Conservation (phyloP, 1,140 invertebrate genomes). For the Zeugodacus cucurbitae region DNA sequence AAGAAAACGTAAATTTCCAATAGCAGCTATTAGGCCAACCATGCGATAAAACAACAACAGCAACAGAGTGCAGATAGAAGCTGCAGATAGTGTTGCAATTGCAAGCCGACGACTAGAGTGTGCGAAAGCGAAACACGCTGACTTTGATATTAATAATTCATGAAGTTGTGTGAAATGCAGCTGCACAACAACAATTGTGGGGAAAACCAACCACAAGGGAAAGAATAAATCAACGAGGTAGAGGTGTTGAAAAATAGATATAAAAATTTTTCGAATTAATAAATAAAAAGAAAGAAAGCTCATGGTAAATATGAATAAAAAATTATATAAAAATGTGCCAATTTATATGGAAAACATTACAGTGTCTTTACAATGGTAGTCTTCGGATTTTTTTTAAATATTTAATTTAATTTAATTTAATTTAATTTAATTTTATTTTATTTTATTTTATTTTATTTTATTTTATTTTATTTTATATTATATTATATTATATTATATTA, state of each 20-base stretch:
- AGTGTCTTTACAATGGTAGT: too few species aligned
- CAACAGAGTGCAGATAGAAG: not conserved
- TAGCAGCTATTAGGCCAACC: not conserved
- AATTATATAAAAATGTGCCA: too few species aligned
- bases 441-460: too few species aligned
- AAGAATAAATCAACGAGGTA: not conserved
- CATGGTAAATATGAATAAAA: not conserved
- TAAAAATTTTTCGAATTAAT: not conserved
- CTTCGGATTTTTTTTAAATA: too few species aligned
- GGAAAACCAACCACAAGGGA: not conserved
- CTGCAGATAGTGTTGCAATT: not conserved
- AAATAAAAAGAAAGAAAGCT: not conserved
- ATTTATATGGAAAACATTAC: too few species aligned
- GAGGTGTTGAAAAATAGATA: too few species aligned
- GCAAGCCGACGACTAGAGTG: not conserved
- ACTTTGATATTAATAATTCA: conserved; percentile 12
- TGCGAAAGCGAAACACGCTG: not conserved
- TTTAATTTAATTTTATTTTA: too few species aligned
- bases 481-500: too few species aligned
- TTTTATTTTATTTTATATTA: too few species aligned
- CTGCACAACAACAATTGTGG: not conserved
- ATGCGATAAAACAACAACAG: not conserved
- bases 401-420: too few species aligned
- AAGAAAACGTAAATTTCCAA: not conserved
- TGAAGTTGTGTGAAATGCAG: conserved; percentile 3